Conservation (phyloP, 2,888 invertebrate species). For the Noctua janthe region DNA sequence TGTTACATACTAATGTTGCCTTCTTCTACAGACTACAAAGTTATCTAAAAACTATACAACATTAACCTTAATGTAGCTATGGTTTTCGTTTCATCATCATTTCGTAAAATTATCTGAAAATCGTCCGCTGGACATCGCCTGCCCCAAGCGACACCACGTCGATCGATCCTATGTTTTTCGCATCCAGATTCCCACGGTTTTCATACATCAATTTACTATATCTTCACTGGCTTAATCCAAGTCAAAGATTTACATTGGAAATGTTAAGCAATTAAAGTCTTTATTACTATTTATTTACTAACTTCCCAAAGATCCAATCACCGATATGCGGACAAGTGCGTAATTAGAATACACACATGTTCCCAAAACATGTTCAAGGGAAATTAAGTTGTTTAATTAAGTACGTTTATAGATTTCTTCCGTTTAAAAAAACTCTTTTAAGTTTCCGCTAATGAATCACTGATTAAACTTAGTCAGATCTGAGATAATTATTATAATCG, state of each 20-base stretch:
- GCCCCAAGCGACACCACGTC: too few species aligned
- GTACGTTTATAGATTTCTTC: slow-evolving; percentile 58
- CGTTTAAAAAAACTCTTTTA: slow-evolving; percentile 34
- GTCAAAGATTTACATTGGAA: neutral
- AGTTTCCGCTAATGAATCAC: slow-evolving; percentile 56
- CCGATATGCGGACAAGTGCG: slow-evolving; percentile 20
- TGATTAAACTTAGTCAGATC: slow-evolving; percentile 38
- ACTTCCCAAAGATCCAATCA: neutral
- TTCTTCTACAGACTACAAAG: neutral
- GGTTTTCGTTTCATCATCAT: too few species aligned
- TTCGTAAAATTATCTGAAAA: too few species aligned
- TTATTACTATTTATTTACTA: slow-evolving; percentile 7
- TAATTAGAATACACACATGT: slow-evolving; percentile 51
- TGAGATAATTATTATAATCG: slow-evolving; percentile 46
- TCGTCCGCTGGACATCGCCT: too few species aligned
- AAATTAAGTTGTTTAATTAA: slow-evolving; percentile 43
- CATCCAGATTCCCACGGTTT: too few species aligned
- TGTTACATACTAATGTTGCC: neutral
- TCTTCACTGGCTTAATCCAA: neutral
- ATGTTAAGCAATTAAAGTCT: neutral
- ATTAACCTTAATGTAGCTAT: too few species aligned
- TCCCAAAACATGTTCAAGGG: slow-evolving; percentile 34
- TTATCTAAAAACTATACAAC: neutral
- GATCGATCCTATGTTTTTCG: too few species aligned
- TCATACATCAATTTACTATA: too few species aligned